These are phyloP conservation scores for Mythimna albipuncta DNA, from an alignment of 2,888 invertebrate genomes.

Conservation along the genomic window DNA sequence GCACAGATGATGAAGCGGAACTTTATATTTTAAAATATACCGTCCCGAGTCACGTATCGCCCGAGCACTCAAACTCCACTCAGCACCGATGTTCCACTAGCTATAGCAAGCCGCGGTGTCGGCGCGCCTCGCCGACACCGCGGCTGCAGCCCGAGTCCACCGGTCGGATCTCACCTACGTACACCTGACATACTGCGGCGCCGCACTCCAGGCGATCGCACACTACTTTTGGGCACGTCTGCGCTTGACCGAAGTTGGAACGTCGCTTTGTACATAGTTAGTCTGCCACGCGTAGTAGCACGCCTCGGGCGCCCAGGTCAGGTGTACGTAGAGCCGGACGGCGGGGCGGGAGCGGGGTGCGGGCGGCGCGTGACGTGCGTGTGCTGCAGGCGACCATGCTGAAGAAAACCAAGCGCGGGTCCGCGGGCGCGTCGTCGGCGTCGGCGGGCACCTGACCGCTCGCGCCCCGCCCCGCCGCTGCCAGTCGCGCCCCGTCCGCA, in stretches of 20 bases:
- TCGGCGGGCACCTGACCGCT: slow-evolving; percentile 84
- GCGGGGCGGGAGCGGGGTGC: slow-evolving; percentile 56
- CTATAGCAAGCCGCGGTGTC: slow-evolving; percentile 56
- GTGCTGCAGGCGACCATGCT: slow-evolving; percentile 99
- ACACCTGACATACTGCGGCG: slow-evolving; percentile 62
- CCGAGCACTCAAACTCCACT: slow-evolving; percentile 81
- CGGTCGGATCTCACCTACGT: slow-evolving; percentile 63
- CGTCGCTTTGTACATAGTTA: slow-evolving; percentile 62
- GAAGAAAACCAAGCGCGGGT: slow-evolving; percentile 99
- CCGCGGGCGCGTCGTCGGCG: slow-evolving; percentile 93
- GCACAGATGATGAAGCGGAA: slow-evolving; percentile 67
- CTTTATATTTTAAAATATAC: slow-evolving; percentile 66
- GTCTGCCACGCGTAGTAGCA: slow-evolving; percentile 45
- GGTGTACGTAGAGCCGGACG: slow-evolving; percentile 56
- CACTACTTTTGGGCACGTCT: slow-evolving; percentile 46
- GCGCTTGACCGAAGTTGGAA: slow-evolving; percentile 41
- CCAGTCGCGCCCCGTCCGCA: slow-evolving; percentile 87
- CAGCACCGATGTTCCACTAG: slow-evolving; percentile 73
- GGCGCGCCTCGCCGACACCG: slow-evolving; percentile 50
- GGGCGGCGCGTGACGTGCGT: slow-evolving; percentile 73
- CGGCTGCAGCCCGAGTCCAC: slow-evolving; percentile 63
- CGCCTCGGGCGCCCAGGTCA: slow-evolving; percentile 46
- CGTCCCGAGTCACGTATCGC: slow-evolving; percentile 79
- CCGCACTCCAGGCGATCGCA: slow-evolving; percentile 43
- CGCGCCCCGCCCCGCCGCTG: slow-evolving; percentile 79